A percentile compares a stretch with the other conserved stretches of the same genome.
These are phyloP conservation scores for Borostomias antarcticus DNA, from an alignment of 2,797 vertebrate genomes.

Conservation along the genomic window DNA sequence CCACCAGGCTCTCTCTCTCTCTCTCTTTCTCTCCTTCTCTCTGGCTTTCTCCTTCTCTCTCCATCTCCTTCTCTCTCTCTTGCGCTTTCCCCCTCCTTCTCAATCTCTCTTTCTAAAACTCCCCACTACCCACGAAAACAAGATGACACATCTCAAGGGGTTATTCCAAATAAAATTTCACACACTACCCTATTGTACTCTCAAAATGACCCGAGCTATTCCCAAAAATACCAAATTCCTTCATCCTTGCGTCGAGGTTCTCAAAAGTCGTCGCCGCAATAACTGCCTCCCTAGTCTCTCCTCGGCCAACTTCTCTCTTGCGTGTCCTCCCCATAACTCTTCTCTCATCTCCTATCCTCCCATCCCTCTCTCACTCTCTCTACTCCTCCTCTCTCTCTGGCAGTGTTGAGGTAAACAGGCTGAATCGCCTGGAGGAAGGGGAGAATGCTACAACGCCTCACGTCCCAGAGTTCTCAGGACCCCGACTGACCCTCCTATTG, in stretches of 20 bases:
- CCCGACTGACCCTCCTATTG: constrained; percentile 51
- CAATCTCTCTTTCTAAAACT: too few relatives aligned
- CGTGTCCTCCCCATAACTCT: too few relatives aligned
- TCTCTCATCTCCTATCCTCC: constrained; percentile 5
- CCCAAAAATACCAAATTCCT: too few relatives aligned
- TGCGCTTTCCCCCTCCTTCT: too few relatives aligned
- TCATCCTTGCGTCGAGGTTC: too few relatives aligned
- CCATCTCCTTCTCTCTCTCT: constrained; percentile 39
- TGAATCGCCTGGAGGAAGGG: constrained; percentile 31
- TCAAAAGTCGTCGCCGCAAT: too few relatives aligned
- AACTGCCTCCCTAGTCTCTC: too few relatives aligned
- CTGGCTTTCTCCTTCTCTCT: neutral
- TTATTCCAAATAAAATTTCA: too few relatives aligned
- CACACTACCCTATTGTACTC: too few relatives aligned
- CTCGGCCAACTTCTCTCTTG: too few relatives aligned
- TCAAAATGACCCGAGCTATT: constrained; percentile 2
- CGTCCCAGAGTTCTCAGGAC: constrained; percentile 63
- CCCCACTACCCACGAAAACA: too few relatives aligned
- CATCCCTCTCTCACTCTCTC: neutral
- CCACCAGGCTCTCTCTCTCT: constrained; percentile 80
- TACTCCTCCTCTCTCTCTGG: constrained; percentile 33
- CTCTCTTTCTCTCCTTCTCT: constrained; percentile 41
- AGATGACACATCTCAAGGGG: too few relatives aligned
- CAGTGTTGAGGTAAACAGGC: constrained; percentile 58
- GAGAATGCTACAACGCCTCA: constrained; percentile 31